Percentiles rank a stretch among this genome's conserved stretches.
phyloP scores from a whole-genome alignment of 2,113 vertebrate species.

The Callaeas wilsoni region DNA sequence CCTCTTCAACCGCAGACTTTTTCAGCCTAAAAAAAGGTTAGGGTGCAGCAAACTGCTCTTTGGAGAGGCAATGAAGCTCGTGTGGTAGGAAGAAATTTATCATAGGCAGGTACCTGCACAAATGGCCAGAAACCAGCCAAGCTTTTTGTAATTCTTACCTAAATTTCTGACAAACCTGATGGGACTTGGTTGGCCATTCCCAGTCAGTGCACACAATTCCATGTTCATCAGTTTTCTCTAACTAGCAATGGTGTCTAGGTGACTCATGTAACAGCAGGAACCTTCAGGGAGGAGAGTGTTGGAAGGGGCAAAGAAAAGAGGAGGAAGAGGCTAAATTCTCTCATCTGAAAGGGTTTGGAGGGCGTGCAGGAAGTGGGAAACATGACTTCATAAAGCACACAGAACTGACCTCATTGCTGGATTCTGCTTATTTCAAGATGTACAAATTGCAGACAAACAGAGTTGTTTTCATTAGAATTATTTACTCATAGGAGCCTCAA shows the following conservation, averaged over 20 bases:
- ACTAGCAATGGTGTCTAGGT: background rate
- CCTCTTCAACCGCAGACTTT: background rate
- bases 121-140: background rate
- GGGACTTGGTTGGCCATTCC: background rate
- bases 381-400: background rate
- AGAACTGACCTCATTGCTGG: background rate
- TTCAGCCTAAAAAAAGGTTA: background rate
- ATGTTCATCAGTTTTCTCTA: background rate
- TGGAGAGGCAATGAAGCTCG: background rate
- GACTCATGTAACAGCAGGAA: background rate
- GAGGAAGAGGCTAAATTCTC: background rate
- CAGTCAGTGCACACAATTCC: background rate
- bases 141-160: background rate
- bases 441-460: background rate
- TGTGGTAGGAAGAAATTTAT: background rate
- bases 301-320: background rate
- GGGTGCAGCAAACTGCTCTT: background rate
- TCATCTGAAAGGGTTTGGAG: background rate
- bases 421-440: background rate
- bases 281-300: background rate
- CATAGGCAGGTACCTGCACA: background rate
- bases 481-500: background rate
- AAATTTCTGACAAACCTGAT: background rate
- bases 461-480: background rate
- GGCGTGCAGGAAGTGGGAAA: background rate